Conservation (phyloP, 2,888 invertebrate genomes). For the Linnaemya tessellans region DNA sequence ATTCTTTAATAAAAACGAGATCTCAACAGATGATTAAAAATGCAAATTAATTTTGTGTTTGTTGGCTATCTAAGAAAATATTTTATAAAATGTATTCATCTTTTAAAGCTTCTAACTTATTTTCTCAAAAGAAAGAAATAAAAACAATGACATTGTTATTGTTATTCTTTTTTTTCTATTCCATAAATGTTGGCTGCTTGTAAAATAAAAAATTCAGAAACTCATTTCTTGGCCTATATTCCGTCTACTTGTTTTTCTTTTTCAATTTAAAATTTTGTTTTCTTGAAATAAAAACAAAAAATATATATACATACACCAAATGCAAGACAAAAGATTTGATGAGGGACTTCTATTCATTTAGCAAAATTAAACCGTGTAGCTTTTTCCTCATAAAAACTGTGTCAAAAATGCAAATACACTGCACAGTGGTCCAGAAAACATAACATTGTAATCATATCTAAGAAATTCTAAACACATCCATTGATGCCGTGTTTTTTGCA, state of each 20-base stretch:
- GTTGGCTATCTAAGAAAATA: neutral
- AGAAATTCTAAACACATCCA: too few species aligned
- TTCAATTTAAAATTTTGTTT: conserved; percentile 14
- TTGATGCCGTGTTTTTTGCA: too few species aligned
- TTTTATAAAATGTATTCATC: neutral
- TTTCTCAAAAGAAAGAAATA: neutral
- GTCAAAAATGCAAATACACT: conserved; percentile 65
- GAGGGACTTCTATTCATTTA: conserved; percentile 20
- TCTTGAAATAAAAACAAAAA: neutral
- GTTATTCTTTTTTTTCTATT: conserved; percentile 5
- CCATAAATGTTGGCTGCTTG: neutral
- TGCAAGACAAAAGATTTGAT: conserved; percentile 45
- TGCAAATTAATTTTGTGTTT: conserved; percentile 47
- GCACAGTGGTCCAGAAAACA: neutral
- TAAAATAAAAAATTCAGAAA: conserved; percentile 23
- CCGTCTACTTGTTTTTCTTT: neutral
- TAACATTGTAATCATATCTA: too few species aligned
- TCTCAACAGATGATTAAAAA: conserved; percentile 12
- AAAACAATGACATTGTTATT: conserved; percentile 14
- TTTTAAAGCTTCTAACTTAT: conserved; percentile 5
- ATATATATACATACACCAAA: neutral
- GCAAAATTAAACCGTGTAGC: conserved; percentile 10
- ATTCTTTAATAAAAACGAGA: conserved; percentile 5
- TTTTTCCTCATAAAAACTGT: conserved; percentile 50
- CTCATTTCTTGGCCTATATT: conserved; percentile 54